Base-by-base conservation (phyloP, 2,113 vertebrate species). In the Hypocryptadius cinnamomeus region DNA sequence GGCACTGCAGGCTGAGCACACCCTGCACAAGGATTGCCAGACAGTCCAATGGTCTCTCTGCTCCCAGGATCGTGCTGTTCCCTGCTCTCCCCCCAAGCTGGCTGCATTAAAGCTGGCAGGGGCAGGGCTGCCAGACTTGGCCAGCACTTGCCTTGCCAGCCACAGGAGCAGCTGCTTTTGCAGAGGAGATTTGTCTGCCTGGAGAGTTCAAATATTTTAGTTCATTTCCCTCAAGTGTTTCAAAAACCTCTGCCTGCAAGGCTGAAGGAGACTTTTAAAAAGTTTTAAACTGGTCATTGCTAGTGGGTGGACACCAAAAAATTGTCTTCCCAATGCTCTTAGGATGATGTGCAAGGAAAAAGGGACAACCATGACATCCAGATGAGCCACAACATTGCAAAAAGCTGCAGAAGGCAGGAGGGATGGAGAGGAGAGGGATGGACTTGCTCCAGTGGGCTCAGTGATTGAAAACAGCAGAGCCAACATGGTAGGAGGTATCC, bases 31-130 rank as follows among this genome's bases (percentile, higher is more conserved):
- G 53, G 8, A 21, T 27, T 33, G 79, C 21, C 53, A 51, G n/a
- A 64, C 48, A 47, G 13, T 18, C 8, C 87, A 6, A 1, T 0
- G 4, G 45, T 48, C 9, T 61, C 60, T 30, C 1, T 2, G 30
- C 63, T 45, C 31, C 74, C 10, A 1, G 89, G 50, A 37, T 24
- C 0, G 1, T 22, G 51, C 74, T 85, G 91, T 47, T 89, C 70
- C 39, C 57, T 31, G 73, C 66, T 54, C 54, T 64, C 56, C 47
- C 63, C n/a, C 17, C 1, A 5, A 1, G 10, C 87, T 51, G 70
- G 44, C 56, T 64, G 39, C 28, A 5, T 8, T 42, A 50, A 39
- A 50, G 20, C 70, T 76, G 56, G 24, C 74, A 4, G 8, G 44
- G 40, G 11, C 54, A 73, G 11, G n/a, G 50, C 65, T 79, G 53